Percentiles rank a stretch among this genome's conserved stretches.
Evolutionary conservation across 2,797 vertebrate genomes (phyloP).

Genomic region (Poeciliopsis presidionis): DNA sequence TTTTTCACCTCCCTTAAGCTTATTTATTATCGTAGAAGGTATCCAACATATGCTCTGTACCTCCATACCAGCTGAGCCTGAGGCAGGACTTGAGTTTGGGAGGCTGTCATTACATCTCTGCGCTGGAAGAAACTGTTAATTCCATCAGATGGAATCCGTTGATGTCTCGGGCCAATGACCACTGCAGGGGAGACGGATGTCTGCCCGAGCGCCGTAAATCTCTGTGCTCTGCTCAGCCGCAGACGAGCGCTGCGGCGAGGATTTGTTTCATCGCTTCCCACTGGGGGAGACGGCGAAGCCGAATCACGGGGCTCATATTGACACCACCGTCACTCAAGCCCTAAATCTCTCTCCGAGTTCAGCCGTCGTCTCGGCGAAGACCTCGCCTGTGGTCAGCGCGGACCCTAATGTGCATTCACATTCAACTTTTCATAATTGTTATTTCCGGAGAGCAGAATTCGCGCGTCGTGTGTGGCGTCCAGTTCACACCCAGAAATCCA

Average conservation of each 20-base stretch:
- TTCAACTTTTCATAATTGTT: neutral
- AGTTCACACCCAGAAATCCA: neutral
- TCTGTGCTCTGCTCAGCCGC: constrained; percentile 32
- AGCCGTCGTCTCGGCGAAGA: constrained; percentile 1
- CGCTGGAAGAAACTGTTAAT: constrained; percentile 64
- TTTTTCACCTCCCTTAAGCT: constrained; percentile 33
- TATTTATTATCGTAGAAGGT: constrained; percentile 48
- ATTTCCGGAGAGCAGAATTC: neutral
- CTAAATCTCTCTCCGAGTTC: constrained; percentile 1
- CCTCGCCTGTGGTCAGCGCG: neutral
- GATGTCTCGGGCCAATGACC: constrained; percentile 58
- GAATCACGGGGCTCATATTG: constrained; percentile 10
- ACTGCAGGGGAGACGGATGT: constrained; percentile 66
- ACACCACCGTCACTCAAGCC: constrained; percentile 11
- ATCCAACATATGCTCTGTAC: constrained; percentile 55
- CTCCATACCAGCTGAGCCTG: constrained; percentile 51
- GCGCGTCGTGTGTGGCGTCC: neutral
- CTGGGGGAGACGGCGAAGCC: constrained; percentile 24
- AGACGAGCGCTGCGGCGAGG: constrained; percentile 46
- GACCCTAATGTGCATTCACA: neutral
- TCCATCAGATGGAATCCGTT: constrained; percentile 61
- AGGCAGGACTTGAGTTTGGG: constrained; percentile 58
- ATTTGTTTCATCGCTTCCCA: constrained; percentile 50
- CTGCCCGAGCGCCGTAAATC: constrained; percentile 64
- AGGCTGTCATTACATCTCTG: constrained; percentile 63